Percentiles rank a stretch among this genome's conserved stretches.
phyloP scores from a whole-genome alignment of 1,140 invertebrate species.

The Colletes gigas region DNA sequence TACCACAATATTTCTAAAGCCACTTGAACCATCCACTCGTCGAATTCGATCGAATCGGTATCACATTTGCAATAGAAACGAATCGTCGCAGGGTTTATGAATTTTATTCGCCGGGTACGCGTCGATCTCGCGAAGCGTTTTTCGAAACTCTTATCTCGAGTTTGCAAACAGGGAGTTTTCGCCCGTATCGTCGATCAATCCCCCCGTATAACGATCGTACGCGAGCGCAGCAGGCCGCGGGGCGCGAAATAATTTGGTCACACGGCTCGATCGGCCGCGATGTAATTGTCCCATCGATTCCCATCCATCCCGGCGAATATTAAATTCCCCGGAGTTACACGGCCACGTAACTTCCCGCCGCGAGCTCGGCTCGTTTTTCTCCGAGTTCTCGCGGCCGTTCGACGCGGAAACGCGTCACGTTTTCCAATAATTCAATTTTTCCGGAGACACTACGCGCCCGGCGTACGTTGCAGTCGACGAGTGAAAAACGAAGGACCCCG shows the following conservation, averaged over 20 bases:
- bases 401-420: constrained; percentile 25
- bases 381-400: not conserved
- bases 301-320: not conserved
- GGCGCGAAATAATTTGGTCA: constrained; percentile 4
- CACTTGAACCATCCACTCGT: too few species aligned
- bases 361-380: not conserved
- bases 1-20: too few species aligned
- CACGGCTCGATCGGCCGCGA: constrained; percentile 11
- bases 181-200: too few species aligned
- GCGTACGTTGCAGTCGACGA: constrained; percentile 11
- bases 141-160: too few species aligned
- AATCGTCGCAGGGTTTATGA: too few species aligned
- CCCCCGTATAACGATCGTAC: too few species aligned
- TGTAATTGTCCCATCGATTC: constrained; percentile 23
- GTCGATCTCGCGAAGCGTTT: too few species aligned
- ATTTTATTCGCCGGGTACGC: too few species aligned
- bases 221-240: too few species aligned
- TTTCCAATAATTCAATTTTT: constrained; percentile 46
- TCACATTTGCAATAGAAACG: too few species aligned
- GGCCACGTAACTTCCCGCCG: constrained; percentile 1
- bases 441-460: constrained; percentile 17
- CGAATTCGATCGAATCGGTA: too few species aligned
- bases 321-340: constrained; percentile 16
- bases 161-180: too few species aligned
- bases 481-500: not conserved